These are phyloP conservation scores for Nomada ferruginata DNA, from an alignment of 2,888 invertebrate genomes.

Conservation along the genomic window DNA sequence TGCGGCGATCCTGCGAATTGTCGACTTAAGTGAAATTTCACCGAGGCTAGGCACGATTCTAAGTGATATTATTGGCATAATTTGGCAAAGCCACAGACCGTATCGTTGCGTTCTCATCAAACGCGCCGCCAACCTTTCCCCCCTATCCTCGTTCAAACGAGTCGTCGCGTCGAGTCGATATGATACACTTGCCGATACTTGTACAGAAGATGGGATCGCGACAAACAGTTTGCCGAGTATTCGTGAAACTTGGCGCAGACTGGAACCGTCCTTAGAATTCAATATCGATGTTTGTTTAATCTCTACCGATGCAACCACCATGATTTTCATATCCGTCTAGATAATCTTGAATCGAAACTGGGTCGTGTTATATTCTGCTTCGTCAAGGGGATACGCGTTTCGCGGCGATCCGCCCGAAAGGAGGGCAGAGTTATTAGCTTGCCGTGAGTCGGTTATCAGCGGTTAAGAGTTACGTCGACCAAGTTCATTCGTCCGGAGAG, in stretches of 20 bases:
- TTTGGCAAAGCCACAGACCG: constrained; percentile 65
- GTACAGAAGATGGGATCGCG: not conserved
- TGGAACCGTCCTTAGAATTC: not conserved
- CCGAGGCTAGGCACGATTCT: constrained; percentile 38
- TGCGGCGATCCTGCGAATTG: constrained; percentile 58
- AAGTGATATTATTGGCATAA: constrained; percentile 66
- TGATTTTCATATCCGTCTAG: not conserved
- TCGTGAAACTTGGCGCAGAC: not conserved
- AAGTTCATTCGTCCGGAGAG: constrained; percentile 54
- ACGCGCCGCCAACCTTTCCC: constrained; percentile 1
- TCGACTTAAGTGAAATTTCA: constrained; percentile 68
- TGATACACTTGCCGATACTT: not conserved
- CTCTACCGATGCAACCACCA: not conserved
- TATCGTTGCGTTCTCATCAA: constrained; percentile 56
- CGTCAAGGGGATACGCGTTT: constrained; percentile 16
- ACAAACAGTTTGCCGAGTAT: not conserved
- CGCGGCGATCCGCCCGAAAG: constrained; percentile 21
- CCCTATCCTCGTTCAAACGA: constrained; percentile 36
- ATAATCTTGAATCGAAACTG: not conserved
- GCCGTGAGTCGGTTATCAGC: constrained; percentile 47
- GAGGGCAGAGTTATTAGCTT: constrained; percentile 48
- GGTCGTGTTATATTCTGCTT: constrained; percentile 3
- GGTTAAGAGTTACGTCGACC: constrained; percentile 34
- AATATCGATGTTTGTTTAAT: constrained; percentile 1
- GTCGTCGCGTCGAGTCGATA: constrained; percentile 12